Evolutionary conservation across 2,888 invertebrate genomes (phyloP), one percentile per base, ranked within the genome.

Genomic region (Scaptomyza cyrtandrae): DNA sequence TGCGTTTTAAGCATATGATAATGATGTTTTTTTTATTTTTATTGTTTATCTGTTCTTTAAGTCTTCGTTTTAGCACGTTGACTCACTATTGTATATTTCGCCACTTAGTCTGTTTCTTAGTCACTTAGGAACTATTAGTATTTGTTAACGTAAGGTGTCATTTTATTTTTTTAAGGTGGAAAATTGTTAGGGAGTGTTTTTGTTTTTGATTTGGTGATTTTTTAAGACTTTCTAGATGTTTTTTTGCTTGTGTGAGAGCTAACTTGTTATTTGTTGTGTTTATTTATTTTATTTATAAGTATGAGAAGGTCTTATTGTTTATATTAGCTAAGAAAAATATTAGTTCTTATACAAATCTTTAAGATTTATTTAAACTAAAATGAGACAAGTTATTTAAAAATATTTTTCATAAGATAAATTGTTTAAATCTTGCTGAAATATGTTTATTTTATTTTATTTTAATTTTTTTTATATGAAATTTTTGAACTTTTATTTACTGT

Each of bases 81-180:
- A 63, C 11, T 61, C 61, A 63, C 24, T 29, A 11, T 1, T 14
- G 7, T 6, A 16, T 50, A 60, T 60, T 63, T 50, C 31, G 33
- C 48, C n/a, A 62, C n/a, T 10, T 9, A 27, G 29, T 19, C 7
- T 9, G 6, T 6, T n/a, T 14, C 0, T 59, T 60, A 45, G 13
- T 50, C 62, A 63, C 44, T 24, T 33, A 44, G 2, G 6, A 13
- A 24, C 10, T 27, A 9, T 19, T 19, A 13, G 14, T 3, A 13
- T 35, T 35, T 35, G 19, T n/a, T 50, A 13, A n/a, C 9, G 3
- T 6, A n/a, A 37, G 31, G 2, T 31, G 3, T 6, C 6, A 33
- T 1, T 19, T 13, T 6, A 24, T 3, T 16, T 9, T 16, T 41
- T 1, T 9, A 14, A 7, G 6, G 7, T 33, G 13, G 33, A 0